These are phyloP conservation scores for Aspidapion aeneum DNA, from an alignment of 2,888 invertebrate species.

Conservation along the genomic window DNA sequence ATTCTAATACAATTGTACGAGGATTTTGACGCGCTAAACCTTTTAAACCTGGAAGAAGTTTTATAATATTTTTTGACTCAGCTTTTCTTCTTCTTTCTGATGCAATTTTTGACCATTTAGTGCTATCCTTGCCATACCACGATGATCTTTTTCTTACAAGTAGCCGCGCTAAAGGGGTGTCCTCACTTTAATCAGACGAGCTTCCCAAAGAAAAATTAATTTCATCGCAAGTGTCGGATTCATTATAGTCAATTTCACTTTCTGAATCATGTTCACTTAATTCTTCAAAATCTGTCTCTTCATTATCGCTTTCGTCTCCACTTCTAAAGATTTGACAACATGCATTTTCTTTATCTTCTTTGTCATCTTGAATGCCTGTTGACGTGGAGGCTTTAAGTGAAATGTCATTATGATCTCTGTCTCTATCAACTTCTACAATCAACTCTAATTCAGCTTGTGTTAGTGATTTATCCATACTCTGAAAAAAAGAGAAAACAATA, in stretches of 20 bases:
- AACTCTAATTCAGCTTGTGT: background rate
- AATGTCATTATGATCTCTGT: background rate
- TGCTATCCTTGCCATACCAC: background rate
- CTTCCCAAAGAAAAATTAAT: background rate
- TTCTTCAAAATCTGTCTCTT: background rate
- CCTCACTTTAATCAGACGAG: background rate
- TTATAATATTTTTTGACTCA: background rate
- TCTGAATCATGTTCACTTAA: background rate
- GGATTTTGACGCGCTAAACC: background rate
- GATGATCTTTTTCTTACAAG: background rate
- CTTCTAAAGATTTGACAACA: background rate
- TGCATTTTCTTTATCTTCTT: background rate
- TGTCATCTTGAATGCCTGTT: background rate
- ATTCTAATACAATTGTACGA: background rate
- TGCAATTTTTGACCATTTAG: background rate
- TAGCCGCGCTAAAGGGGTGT: background rate
- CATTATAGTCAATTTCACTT: background rate
- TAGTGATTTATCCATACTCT: background rate
- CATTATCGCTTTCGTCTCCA: background rate
- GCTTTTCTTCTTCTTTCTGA: background rate
- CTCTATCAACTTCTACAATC: background rate
- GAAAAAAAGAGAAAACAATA: background rate
- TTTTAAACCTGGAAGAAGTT: background rate
- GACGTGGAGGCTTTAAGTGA: background rate
- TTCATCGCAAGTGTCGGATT: background rate